A percentile compares a stretch with the other conserved stretches of the same genome.
Conservation (phyloP, 2,113 vertebrate genomes). For the Odontesthes bonariensis region DNA sequence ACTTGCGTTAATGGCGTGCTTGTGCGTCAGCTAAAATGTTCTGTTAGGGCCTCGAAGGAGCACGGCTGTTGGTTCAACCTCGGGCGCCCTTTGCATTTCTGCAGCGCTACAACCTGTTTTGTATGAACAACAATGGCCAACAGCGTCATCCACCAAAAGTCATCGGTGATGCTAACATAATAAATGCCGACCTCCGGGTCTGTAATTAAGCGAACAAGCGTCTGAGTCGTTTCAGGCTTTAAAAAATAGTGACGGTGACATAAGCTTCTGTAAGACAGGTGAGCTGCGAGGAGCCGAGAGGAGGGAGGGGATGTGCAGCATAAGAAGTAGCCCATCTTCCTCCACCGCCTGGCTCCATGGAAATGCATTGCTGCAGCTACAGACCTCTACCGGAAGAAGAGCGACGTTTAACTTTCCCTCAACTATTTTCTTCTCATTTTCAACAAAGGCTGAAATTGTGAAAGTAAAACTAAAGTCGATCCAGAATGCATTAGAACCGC, state of each 20-base stretch:
- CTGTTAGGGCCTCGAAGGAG: conserved; percentile 21
- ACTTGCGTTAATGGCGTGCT: conserved; percentile 42
- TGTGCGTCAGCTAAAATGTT: conserved; percentile 34
- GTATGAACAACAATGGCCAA: not conserved
- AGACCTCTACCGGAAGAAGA: too few relatives aligned
- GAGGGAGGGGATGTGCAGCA: conserved; percentile 11
- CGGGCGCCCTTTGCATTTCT: not conserved
- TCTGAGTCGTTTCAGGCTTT: not conserved
- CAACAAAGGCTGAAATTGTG: not conserved
- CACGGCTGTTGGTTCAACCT: not conserved
- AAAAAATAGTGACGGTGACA: conserved; percentile 3
- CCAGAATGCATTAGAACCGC: too few relatives aligned
- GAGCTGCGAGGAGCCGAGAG: not conserved
- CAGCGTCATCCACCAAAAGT: not conserved
- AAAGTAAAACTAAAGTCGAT: too few relatives aligned
- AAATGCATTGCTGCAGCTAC: too few relatives aligned
- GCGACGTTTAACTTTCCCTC: not conserved
- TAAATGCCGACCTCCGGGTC: not conserved
- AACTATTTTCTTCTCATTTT: not conserved
- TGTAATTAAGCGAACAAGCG: not conserved
- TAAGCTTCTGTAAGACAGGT: conserved; percentile 18
- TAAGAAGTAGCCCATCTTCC: conserved; percentile 40
- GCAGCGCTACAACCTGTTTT: not conserved
- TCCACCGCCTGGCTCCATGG: not conserved
- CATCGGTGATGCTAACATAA: not conserved